Percentiles rank a stretch among this genome's conserved stretches.
These are phyloP conservation scores for Epinotia bilunana DNA, from an alignment of 2,888 invertebrate species.

Conservation along the genomic window DNA sequence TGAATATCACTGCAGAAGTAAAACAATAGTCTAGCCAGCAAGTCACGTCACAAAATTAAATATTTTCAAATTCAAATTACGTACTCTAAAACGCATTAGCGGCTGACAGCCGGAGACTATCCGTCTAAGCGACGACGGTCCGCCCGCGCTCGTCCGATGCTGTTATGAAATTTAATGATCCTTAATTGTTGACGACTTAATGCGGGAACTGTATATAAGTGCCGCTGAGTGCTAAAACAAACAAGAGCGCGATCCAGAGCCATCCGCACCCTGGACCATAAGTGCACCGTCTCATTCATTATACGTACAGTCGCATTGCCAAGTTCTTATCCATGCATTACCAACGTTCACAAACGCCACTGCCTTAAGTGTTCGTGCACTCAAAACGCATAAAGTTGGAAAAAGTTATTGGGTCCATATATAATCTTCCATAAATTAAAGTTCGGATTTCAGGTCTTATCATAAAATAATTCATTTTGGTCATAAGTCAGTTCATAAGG, in stretches of 20 bases:
- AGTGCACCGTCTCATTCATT: conserved; percentile 20
- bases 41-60: too few relatives aligned
- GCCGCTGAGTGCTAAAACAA: conserved; percentile 69
- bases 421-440: too few relatives aligned
- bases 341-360: background rate
- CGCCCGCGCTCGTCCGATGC: conserved; percentile 72
- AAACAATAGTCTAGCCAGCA: too few relatives aligned
- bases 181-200: conserved; percentile 84
- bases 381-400: background rate
- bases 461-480: too few relatives aligned
- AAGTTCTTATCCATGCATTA: background rate
- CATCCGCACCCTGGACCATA: conserved; percentile 14
- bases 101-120: conserved; percentile 84
- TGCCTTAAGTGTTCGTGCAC: background rate
- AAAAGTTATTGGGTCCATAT: background rate
- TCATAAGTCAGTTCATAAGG: too few relatives aligned
- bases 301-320: background rate
- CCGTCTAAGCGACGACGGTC: conserved; percentile 79
- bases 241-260: conserved; percentile 52
- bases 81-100: conserved; percentile 85
- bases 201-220: conserved; percentile 79
- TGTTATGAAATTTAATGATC: conserved; percentile 83
- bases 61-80: conserved; percentile 85
- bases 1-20: conserved; percentile 43
- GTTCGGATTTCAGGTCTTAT: too few relatives aligned